Evolutionary conservation across 2,888 invertebrate genomes (phyloP), one percentile per base, ranked within the genome.

Genomic region (Stenodera caucasica): DNA sequence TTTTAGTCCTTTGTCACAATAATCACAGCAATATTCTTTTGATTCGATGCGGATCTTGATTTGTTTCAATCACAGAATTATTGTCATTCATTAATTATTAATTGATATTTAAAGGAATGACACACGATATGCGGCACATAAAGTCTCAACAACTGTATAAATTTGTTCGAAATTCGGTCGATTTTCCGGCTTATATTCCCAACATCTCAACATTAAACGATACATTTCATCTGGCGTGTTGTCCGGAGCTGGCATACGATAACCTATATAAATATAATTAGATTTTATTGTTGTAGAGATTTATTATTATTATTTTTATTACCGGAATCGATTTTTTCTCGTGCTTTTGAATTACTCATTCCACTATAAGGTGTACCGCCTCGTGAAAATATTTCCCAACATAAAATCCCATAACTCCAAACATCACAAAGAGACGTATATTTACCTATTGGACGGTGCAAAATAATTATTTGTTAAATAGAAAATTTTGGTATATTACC

Each of bases 331-430:
- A 98, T 95, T 82, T 92, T 92, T 82, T 97, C 96, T 64, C 96
- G 84, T 0, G 97, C 96, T 76, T 94, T 90, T 9, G 94, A 91
- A 82, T 98, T 98, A 71, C 92, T 94, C 88, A 96, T 88, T 26
- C 96, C 97, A 37, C 90, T 90, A 77, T 98, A 98, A 0, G 97
- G 97, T 55, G 94, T 95, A 69, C 91, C 92, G 0, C 97, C 97
- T 77, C 90, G 88, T 0, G 96, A 92, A 82, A 96, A 97, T 76
- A 98, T 93, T 82, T 98, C 97, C 96, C 96, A 98, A 85, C 94
- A 92, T 59, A 98, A 82, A 68, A 98, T 92, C 3, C 96, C 97
- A 78, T 93, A 98, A 74, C 96, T 96, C 97, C 97, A 98, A 50
- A 98, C 96, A 82, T 98, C 97, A 80, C 96, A 96, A 7, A 96